Conservation (phyloP, 1,140 invertebrate genomes). For the Saccostrea echinata region DNA sequence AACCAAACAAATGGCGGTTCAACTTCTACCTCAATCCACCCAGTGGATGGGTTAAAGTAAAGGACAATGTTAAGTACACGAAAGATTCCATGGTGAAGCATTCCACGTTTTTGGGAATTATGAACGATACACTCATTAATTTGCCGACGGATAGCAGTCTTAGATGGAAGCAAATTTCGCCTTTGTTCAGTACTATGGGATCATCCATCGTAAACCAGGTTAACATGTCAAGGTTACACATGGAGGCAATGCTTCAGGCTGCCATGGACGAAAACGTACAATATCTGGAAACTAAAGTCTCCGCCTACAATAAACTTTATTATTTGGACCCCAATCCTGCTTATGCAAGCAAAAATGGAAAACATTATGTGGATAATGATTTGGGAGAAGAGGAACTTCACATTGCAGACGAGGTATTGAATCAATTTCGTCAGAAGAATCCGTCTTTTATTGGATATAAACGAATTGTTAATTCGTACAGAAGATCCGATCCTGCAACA, state of each 20-base stretch:
- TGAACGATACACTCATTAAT: slow-evolving; percentile 46
- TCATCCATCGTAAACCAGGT: slow-evolving; percentile 45
- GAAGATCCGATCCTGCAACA: background rate
- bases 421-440: slow-evolving; percentile 49
- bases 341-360: slow-evolving; percentile 49
- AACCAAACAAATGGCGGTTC: slow-evolving; percentile 41
- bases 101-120: slow-evolving; percentile 35
- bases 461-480: slow-evolving; percentile 51
- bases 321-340: slow-evolving; percentile 49
- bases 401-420: background rate
- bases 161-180: slow-evolving; percentile 54
- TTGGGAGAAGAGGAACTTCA: slow-evolving; percentile 57
- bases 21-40: slow-evolving; percentile 57
- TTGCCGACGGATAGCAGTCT: slow-evolving; percentile 51
- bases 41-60: slow-evolving; percentile 51
- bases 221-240: slow-evolving; percentile 54
- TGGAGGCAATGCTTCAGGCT: slow-evolving; percentile 59
- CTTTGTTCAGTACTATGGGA: slow-evolving; percentile 50
- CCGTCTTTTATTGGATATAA: slow-evolving; percentile 64
- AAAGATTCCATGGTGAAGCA: slow-evolving; percentile 48
- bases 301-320: slow-evolving; percentile 54
- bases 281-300: slow-evolving; percentile 62
- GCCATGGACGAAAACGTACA: slow-evolving; percentile 65
- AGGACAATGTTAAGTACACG: slow-evolving; percentile 35
- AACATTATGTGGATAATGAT: slow-evolving; percentile 57